Base-by-base conservation (phyloP, 2,797 vertebrate species). In the Austrolebias charrua region DNA sequence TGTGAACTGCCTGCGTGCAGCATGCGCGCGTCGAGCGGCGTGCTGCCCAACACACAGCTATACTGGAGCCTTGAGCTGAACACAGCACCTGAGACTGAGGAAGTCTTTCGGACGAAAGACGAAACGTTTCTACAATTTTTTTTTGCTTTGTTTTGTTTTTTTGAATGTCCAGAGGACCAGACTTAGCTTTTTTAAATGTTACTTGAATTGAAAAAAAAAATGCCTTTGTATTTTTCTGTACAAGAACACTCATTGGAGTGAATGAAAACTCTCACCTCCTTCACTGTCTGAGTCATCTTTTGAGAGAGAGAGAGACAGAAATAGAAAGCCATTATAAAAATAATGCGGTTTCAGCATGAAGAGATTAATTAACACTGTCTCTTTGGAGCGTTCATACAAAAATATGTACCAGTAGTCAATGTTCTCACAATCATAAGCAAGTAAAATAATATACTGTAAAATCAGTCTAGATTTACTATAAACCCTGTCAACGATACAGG, bases 201-300 rank as follows among this genome's bases (percentile, higher is more conserved):
- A 9, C 11, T 42, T 35, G 2, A 50, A 53, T 49, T 14, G 8
- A 33, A 50, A 53, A 33, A 0, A 40, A n/a, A 68, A 60, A 11
- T 3, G 3, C 35, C 20, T 11, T 14, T 4, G 48, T 33, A 31
- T 1, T 47, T 2, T 4, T 42, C 42, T 53, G 45, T 24, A 4
- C 14, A 55, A 58, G 2, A 29, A 59, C 15, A 7, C 18, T 14
- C 7, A 50, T 31, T 16, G 35, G 11, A 29, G 15, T 55, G 31
- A 55, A 3, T 48, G 18, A 65, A 50, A 55, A 40, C 28, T 77
- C 85, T 89, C 75, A 95, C 93, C 95, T 84, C 85, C 90, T 29
- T 94, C 91, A 5, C 92, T 92, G 63, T 93, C 88, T n/a, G 90
- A 93, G 64, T 93, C 94, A 54, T 93, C 94, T 95, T 88, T 55